Base-by-base conservation (phyloP, 1,140 invertebrate species). In the Drosophila kepulauana region DNA sequence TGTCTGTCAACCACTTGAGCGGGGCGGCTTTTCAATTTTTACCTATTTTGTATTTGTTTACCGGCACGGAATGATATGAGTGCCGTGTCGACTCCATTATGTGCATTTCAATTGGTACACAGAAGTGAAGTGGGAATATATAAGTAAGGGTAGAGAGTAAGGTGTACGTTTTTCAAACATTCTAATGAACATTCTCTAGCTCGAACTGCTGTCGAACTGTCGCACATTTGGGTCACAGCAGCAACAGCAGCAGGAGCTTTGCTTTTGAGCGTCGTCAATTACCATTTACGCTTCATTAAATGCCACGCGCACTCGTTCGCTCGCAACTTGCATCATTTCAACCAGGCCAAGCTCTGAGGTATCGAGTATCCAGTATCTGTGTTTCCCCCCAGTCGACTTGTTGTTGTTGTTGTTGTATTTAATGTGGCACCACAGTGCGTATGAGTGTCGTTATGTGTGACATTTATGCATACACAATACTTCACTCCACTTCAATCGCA, bases 271-370 rank as follows among this genome's bases (percentile, higher is more conserved):
- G 20, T 3, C 88, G 85, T 89, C 85, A 89, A 89, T 89, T 89
- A 90, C 78, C 86, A 84, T 89, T 89, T 90, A 89, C 86, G 85
- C 85, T 89, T 89, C 85, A 89, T 89, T 89, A 90, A 82, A 81
- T 81, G 68, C 75, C 78, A 69, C 64, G 70, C 78, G 68, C 78
- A 81, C 62, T 52, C 64, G 70, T 67, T 64, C 78, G 77, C 62
- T 52, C 58, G 51, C 59, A 13, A 48, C 51, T 49, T 61, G 61
- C 56, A 35, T 78, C 56, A 35, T 78, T 78, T 63, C 73, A 71
- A 51, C 16, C 57, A 59, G 78, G 41, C 54, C 46, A 78, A 68
- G 30, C 43, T 38, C 7, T 38, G 7, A 10, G 8, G 7, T 10
- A 38, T 38, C 48, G 41, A 58, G 56, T 57, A 30, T 43, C 59